Percentiles rank a stretch among this genome's conserved stretches.
These are phyloP conservation scores for Anas platyrhynchos DNA, from an alignment of 2,113 vertebrate genomes.

Conservation along the genomic window DNA sequence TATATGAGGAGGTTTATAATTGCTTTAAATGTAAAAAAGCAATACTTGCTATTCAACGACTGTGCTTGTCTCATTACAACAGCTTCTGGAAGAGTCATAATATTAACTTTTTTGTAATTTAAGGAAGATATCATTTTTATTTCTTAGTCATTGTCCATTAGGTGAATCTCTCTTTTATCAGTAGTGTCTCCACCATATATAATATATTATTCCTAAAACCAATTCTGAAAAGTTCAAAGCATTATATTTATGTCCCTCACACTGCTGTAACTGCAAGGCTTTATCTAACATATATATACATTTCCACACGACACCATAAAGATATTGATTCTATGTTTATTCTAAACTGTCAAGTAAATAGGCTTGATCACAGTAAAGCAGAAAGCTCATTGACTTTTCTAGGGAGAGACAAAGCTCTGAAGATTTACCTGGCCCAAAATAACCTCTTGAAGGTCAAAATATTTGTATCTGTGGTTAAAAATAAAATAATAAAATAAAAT, in stretches of 20 bases:
- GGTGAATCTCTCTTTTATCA: neutral
- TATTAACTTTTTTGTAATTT: neutral
- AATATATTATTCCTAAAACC: neutral
- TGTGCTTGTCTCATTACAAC: neutral
- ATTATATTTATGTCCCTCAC: neutral
- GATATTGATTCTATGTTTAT: conserved; percentile 39
- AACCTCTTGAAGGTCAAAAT: neutral
- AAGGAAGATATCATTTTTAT: neutral
- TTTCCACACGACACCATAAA: conserved; percentile 32
- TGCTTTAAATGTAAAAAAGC: neutral
- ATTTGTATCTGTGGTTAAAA: neutral
- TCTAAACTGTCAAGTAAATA: conserved; percentile 31
- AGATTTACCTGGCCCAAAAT: neutral
- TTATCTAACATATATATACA: conserved; percentile 12
- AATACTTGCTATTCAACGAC: neutral
- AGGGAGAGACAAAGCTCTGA: neutral
- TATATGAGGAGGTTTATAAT: neutral
- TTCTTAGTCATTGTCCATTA: neutral
- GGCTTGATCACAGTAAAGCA: neutral
- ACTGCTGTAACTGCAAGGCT: neutral
- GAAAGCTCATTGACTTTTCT: neutral
- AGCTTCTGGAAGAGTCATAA: neutral
- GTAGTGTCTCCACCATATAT: neutral
- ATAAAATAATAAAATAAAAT: neutral
- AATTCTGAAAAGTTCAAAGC: neutral